A percentile compares a stretch with the other conserved stretches of the same genome.
These are phyloP conservation scores for Tretioscincus oriximinensis DNA, from an alignment of 2,113 vertebrate species.

Conservation along the genomic window DNA sequence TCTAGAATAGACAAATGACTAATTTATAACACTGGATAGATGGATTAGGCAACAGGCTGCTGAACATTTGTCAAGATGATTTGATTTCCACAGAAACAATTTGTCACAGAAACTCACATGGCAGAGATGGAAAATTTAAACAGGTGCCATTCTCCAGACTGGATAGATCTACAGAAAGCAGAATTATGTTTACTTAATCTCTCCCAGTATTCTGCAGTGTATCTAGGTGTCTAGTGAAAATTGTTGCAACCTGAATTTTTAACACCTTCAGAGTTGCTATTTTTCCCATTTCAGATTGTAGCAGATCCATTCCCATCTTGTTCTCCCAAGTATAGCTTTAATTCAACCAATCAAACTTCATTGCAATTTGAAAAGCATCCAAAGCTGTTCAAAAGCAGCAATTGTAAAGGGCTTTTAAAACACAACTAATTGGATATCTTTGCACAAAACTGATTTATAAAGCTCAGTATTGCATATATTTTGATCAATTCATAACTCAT, in stretches of 20 bases:
- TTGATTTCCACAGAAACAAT: background rate
- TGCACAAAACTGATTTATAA: background rate
- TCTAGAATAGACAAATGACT: conserved; percentile 31
- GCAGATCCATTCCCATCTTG: background rate
- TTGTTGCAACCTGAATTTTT: background rate
- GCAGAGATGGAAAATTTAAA: conserved; percentile 23
- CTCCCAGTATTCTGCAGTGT: background rate
- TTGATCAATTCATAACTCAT: no score
- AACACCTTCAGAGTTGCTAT: background rate
- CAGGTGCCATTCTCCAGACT: conserved; percentile 29
- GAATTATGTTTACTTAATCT: conserved; percentile 17
- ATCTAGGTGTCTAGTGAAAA: background rate
- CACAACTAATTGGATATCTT: background rate
- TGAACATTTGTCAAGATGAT: conserved; percentile 16
- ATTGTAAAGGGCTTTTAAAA: background rate
- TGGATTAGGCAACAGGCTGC: conserved; percentile 5
- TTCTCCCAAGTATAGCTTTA: background rate
- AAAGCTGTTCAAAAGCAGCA: background rate
- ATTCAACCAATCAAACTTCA: background rate
- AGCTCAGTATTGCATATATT: background rate
- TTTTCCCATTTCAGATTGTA: background rate
- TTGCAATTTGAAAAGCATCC: background rate
- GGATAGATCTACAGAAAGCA: conserved; percentile 22
- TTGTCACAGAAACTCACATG: conserved; percentile 15
- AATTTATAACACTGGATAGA: conserved; percentile 1